Conservation (phyloP, 2,113 vertebrate genomes). For the Antechinus flavipes region DNA sequence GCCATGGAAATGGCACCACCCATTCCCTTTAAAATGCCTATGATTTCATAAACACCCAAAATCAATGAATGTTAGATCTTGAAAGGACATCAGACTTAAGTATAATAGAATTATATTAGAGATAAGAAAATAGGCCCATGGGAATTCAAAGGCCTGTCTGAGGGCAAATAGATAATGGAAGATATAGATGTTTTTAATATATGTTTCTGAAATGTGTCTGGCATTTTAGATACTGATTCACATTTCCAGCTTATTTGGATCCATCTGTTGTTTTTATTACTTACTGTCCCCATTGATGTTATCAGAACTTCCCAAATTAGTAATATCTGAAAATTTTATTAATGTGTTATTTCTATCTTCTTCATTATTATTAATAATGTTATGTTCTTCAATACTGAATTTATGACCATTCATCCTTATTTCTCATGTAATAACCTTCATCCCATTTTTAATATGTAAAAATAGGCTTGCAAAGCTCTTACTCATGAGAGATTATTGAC, state of each 20-base stretch:
- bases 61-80: not conserved
- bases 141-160: not conserved
- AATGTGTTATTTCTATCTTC: slow-evolving; percentile 30
- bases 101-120: not conserved
- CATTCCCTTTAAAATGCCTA: not conserved
- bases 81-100: not conserved
- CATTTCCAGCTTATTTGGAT: slow-evolving; percentile 46
- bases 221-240: slow-evolving; percentile 55
- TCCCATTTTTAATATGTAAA: not conserved
- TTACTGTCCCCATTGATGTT: slow-evolving; percentile 27
- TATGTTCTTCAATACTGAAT: slow-evolving; percentile 38
- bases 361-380: slow-evolving; percentile 30
- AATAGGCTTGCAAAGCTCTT: not conserved
- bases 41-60: not conserved
- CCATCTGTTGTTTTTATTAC: slow-evolving; percentile 49
- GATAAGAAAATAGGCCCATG: not conserved
- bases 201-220: slow-evolving; percentile 56
- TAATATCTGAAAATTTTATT: slow-evolving; percentile 44
- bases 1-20: not conserved
- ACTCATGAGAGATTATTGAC: not conserved
- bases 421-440: slow-evolving; percentile 10
- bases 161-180: slow-evolving; percentile 2
- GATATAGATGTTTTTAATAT: slow-evolving; percentile 54
- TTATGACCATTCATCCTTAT: slow-evolving; percentile 32
- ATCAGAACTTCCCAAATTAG: slow-evolving; percentile 31